Conservation (phyloP, 2,888 invertebrate genomes). For the Drosophila fungiperda region DNA sequence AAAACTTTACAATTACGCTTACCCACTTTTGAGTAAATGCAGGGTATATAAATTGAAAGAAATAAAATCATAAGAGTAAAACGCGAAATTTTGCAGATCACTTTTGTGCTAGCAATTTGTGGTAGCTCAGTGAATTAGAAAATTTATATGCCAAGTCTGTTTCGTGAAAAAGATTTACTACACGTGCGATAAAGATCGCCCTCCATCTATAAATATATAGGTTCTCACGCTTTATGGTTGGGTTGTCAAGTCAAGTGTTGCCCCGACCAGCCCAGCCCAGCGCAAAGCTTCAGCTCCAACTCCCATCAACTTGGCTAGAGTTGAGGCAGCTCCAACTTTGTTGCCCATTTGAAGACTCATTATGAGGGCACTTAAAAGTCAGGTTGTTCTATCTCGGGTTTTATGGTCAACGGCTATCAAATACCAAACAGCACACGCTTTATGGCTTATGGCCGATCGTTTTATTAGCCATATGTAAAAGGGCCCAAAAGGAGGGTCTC, state of each 20-base stretch:
- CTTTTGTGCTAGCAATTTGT: conserved; percentile 19
- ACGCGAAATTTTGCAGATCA: conserved; percentile 38
- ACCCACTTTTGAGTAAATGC: too few species aligned
- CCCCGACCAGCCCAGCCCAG: background rate
- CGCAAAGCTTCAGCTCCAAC: background rate
- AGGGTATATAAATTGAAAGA: conserved; percentile 1
- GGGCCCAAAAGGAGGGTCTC: conserved; percentile 39
- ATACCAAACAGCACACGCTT: conserved; percentile 64
- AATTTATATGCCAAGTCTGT: conserved; percentile 55
- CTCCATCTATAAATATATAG: conserved; percentile 62
- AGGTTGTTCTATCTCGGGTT: conserved; percentile 51
- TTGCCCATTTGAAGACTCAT: conserved; percentile 68
- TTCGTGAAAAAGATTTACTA: conserved; percentile 71
- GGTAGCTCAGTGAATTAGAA: conserved; percentile 13
- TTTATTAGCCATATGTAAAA: conserved; percentile 42
- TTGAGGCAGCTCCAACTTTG: conserved; percentile 59
- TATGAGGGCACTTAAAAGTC: conserved; percentile 67
- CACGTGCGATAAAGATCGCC: conserved; percentile 65
- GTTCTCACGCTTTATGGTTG: conserved; percentile 74
- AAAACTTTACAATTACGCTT: background rate
- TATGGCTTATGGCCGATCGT: conserved; percentile 67
- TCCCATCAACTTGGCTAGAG: background rate
- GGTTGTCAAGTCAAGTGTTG: conserved; percentile 52
- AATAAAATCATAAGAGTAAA: conserved; percentile 7
- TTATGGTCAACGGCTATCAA: conserved; percentile 70